Percentiles rank a stretch among this genome's conserved stretches.
phyloP scores from a whole-genome alignment of 1,140 invertebrate genomes.

The Apis cerana region DNA sequence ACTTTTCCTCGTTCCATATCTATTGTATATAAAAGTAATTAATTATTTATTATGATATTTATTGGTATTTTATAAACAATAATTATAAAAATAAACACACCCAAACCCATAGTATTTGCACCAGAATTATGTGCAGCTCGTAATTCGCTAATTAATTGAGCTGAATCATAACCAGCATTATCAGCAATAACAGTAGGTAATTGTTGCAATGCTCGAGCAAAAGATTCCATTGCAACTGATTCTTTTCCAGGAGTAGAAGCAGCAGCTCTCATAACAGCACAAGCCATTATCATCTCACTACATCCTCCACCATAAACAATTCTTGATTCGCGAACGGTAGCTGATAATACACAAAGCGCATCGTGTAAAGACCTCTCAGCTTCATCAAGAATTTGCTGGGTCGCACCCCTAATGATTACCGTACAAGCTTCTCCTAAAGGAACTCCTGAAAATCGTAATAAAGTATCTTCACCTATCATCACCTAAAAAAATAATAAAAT shows the following conservation, averaged over 20 bases:
- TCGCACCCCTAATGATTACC: constrained; percentile 98
- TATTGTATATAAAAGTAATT: constrained; percentile 69
- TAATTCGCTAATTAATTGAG: constrained; percentile 94
- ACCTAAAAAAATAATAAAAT: constrained; percentile 81
- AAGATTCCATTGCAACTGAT: constrained; percentile 98
- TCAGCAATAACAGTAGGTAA: constrained; percentile 98
- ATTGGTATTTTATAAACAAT: not conserved
- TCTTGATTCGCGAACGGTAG: constrained; percentile 96
- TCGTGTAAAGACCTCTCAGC: constrained; percentile 99
- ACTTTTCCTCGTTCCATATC: constrained; percentile 94
- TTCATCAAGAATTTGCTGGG: constrained; percentile 99
- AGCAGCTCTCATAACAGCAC: constrained; percentile 92
- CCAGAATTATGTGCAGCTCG: constrained; percentile 94
- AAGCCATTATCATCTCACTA: constrained; percentile 98
- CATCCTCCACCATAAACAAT: constrained; percentile 96
- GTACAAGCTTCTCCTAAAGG: constrained; percentile 98
- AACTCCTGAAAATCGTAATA: constrained; percentile 97
- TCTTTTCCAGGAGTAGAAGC: constrained; percentile 97
- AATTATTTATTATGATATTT: not conserved
- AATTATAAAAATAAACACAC: constrained; percentile 81
- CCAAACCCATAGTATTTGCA: constrained; percentile 89
- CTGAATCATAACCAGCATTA: constrained; percentile 99
- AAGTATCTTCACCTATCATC: constrained; percentile 98
- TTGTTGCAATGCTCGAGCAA: constrained; percentile 92
- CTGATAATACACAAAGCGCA: constrained; percentile 97